Conservation (phyloP, 2,113 vertebrate genomes). For the Ctenomys sociabilis region DNA sequence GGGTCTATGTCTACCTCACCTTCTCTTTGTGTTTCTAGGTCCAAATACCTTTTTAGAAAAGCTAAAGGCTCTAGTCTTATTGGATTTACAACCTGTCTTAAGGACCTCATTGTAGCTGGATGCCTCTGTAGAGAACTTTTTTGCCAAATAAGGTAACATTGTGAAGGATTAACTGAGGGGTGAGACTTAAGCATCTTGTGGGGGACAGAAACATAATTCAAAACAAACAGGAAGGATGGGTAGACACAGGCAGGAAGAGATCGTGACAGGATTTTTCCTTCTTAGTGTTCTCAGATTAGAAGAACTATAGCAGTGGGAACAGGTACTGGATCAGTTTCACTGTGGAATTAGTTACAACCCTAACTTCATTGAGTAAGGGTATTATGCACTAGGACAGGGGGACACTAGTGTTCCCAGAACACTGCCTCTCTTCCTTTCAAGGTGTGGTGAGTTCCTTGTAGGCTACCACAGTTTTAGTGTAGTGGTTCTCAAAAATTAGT, state of each 20-base stretch:
- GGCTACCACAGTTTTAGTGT: neutral
- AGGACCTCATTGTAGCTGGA: neutral
- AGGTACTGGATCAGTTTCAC: neutral
- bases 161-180: neutral
- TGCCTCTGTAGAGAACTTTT: neutral
- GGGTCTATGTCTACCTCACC: rapidly evolving
- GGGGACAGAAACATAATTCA: neutral
- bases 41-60: neutral
- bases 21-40: neutral
- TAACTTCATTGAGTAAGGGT: too few relatives aligned
- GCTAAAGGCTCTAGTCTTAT: neutral
- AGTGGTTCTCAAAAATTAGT: neutral
- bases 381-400: neutral
- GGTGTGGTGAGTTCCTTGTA: neutral
- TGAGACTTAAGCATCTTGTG: neutral
- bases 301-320: too few relatives aligned
- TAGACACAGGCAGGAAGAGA: neutral
- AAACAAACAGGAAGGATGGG: neutral
- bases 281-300: neutral
- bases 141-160: neutral
- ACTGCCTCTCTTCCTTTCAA: neutral
- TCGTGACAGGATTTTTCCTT: neutral
- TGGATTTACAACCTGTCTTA: neutral
- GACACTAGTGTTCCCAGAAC: neutral
- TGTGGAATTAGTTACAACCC: neutral